A percentile compares a stretch with the other conserved stretches of the same genome.
These are phyloP conservation scores for Diorhabda elongata DNA, from an alignment of 1,140 invertebrate species.

Conservation along the genomic window DNA sequence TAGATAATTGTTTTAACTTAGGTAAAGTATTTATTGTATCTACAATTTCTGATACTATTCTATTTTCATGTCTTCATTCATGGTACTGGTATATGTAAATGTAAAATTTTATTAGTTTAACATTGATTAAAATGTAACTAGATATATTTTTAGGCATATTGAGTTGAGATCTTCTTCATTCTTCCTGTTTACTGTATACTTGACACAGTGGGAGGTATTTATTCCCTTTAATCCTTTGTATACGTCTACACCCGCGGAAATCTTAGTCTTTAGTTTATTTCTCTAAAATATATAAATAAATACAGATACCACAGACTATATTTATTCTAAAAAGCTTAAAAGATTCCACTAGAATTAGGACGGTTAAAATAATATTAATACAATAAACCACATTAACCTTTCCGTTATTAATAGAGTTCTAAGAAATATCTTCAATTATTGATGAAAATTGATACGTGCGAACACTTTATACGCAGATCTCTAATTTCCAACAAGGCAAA, in stretches of 20 bases:
- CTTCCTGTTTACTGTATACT: slow-evolving; percentile 1
- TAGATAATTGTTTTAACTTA: too few species aligned
- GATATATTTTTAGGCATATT: too few species aligned
- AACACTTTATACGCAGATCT: too few species aligned
- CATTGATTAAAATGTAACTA: too few species aligned
- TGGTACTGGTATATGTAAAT: too few species aligned
- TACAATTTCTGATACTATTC: too few species aligned
- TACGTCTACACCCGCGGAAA: neutral
- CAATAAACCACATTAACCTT: neutral
- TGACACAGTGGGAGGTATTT: neutral
- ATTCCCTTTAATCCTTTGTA: neutral
- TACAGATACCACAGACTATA: slow-evolving; percentile 4
- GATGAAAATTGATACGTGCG: too few species aligned
- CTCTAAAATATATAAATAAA: slow-evolving; percentile 10
- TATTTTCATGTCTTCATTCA: too few species aligned
- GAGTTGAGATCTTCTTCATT: too few species aligned
- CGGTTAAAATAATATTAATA: neutral
- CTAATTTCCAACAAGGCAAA: too few species aligned
- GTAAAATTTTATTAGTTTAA: too few species aligned
- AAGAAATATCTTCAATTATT: neutral
- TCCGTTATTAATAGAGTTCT: neutral
- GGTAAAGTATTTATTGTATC: too few species aligned
- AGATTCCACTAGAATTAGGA: neutral
- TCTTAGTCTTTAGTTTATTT: neutral
- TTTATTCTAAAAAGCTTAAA: neutral